A percentile compares a stretch with the other conserved stretches of the same genome.
phyloP scores from a whole-genome alignment of 2,797 vertebrate genomes.

The Pachyuromys duprasi region DNA sequence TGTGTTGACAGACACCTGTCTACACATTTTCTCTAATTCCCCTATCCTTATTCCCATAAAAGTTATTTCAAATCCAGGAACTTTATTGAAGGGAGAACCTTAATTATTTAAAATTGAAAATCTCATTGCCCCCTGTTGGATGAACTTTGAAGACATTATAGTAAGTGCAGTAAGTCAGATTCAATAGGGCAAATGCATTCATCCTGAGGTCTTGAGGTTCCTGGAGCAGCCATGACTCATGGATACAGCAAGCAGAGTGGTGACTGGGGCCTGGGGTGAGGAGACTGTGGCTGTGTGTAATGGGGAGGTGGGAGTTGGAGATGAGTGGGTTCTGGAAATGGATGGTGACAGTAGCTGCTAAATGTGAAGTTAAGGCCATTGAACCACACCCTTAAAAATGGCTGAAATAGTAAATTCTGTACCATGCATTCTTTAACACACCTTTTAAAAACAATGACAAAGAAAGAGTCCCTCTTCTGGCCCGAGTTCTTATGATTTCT shows the following conservation, averaged over 20 bases:
- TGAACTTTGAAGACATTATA: neutral
- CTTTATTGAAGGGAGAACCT: neutral
- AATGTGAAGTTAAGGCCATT: neutral
- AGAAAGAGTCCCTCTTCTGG: neutral
- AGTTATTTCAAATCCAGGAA: neutral
- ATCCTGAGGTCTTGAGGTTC: neutral
- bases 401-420: neutral
- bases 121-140: neutral
- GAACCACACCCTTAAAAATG: neutral
- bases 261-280: rapidly evolving
- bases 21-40: neutral
- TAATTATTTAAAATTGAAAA: slow-evolving; percentile 41
- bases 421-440: neutral
- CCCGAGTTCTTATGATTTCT: slow-evolving; percentile 46
- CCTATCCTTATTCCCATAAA: neutral
- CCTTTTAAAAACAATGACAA: neutral
- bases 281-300: neutral
- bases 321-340: neutral
- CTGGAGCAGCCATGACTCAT: neutral
- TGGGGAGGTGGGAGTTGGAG: neutral
- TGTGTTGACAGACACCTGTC: neutral
- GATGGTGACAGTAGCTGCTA: neutral
- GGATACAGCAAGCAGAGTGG: neutral
- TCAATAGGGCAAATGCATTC: neutral
- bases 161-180: neutral